Evolutionary conservation across 2,113 vertebrate species (phyloP), one percentile per base, ranked within the genome.

Genomic region (Australoheros scitulus): DNA sequence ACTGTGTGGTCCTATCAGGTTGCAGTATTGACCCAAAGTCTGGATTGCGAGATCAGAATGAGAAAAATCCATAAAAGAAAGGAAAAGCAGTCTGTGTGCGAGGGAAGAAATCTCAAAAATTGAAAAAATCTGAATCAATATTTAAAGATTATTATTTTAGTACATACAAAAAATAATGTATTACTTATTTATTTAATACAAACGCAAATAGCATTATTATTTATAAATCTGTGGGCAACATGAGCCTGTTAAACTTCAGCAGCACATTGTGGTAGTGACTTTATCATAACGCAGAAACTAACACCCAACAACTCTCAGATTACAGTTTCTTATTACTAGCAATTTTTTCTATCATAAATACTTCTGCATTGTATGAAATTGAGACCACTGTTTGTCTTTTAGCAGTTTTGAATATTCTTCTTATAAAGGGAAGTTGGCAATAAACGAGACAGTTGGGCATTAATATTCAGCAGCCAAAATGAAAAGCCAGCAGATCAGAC

Each of bases 1-100:
- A 79, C 85, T 82, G 82, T 85, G 89, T 68, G 77, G 90, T 72
- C 78, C 78, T 83, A 89, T 93, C 91, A 20, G 72, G 78, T 95
- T 92, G 64, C 92, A 83, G 52, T 82, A 88, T 87, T 85, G 82
- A 89, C 85, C 61, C 4, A 8, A 80, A 61, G 84, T 84, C 89
- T 87, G 88, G 65, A 58, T 79, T 3, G 52, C 34, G 38, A 52
- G 63, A 43, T 87, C 2, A n/a, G 36, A 83, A 59, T 6, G 26
- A 87, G n/a, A 85, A 65, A 68, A 83, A 91, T 59, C 72, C 61
- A 76, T 56, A 50, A 65, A 76, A 84, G 34, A 17, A 78, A 83
- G 13, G 41, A 55, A 76, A 55, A 65, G 47, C 15, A 55, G 47
- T 50, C n/a, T 63, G 26, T 1, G 36, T 3, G n/a, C 13, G 24